Evolutionary conservation across 2,113 vertebrate genomes (phyloP), one percentile per base, ranked within the genome.

Genomic region (Deroptyus accipitrinus): DNA sequence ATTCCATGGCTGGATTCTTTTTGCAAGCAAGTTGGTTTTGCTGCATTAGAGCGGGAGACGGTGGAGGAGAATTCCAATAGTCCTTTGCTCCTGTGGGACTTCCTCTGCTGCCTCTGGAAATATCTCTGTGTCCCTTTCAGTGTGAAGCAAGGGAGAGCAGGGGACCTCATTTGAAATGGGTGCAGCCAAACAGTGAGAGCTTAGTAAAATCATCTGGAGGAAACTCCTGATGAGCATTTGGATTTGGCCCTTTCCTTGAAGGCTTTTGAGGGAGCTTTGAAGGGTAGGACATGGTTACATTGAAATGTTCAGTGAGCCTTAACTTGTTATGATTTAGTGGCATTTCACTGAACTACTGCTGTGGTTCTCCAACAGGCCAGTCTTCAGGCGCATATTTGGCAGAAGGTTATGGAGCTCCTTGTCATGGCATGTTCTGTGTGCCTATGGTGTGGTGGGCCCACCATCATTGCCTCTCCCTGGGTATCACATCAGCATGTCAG

Each of bases 381-480:
- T 6, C 16, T 11, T 1, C 0, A 10, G 54, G 27, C 33, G 2
- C 2, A 0, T 2, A 1, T 52, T 19, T 64, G 70, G 44, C 54
- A 31, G 13, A 6, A 5, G 19, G 42, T 37, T 42, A 3, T 1
- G 3, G 41, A 44, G 10, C 2, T 88, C 15, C 2, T 37, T 37
- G 64, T 8, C 15, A 4, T 3, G 24, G 48, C 27, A 37, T 0
- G 0, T 8, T 41, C 28, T 5, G 11, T 8, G 54, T 9, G 17
- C 17, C 23, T 13, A 11, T 11, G 6, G 13, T 24, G 18, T 13
- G 17, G 5, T 48, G 80, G 54, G 24, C 23, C 52, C 30, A 3
- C 17, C 39, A 39, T 30, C 46, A 30, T 57, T 35, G 52, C 69
- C 15, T 33, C 17, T 35, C 11, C 17, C 46, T 17, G 20, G 9